Conservation (phyloP, 2,888 invertebrate species). For the Nyleta sp. region DNA sequence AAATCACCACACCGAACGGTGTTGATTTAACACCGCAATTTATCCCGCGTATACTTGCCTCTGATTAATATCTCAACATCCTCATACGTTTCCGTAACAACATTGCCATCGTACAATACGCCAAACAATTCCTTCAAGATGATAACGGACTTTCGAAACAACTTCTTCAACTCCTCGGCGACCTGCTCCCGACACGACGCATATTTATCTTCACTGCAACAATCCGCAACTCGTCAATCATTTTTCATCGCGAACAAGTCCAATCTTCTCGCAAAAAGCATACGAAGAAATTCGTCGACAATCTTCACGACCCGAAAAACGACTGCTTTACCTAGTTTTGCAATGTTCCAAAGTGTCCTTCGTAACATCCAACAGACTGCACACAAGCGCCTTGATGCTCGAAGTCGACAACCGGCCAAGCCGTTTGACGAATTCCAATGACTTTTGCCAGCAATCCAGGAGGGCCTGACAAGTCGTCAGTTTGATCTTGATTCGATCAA, state of each 20-base stretch:
- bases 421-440: constrained; percentile 69
- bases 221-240: too few species aligned
- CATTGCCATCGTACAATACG: constrained; percentile 69
- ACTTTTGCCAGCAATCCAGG: constrained; percentile 74
- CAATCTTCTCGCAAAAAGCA: too few species aligned
- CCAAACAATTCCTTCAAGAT: constrained; percentile 73
- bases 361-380: constrained; percentile 69
- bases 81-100: constrained; percentile 70
- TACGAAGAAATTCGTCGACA: too few species aligned
- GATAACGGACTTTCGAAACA: constrained; percentile 73
- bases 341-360: constrained; percentile 72
- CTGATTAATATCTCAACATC: constrained; percentile 70
- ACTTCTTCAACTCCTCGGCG: constrained; percentile 68
- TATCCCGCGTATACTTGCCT: constrained; percentile 68
- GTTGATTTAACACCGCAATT: too few species aligned
- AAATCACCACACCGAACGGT: too few species aligned
- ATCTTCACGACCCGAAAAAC: not conserved
- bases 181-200: constrained; percentile 68
- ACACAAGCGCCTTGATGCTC: constrained; percentile 68
- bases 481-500: constrained; percentile 60
- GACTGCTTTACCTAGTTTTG: constrained; percentile 72
- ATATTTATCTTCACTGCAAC: constrained; percentile 70
- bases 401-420: constrained; percentile 66
- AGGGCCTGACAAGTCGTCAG: constrained; percentile 66
- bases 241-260: too few species aligned